These are phyloP conservation scores for Tenthredo scrophulariae DNA, from an alignment of 2,888 invertebrate species.

Conservation along the genomic window DNA sequence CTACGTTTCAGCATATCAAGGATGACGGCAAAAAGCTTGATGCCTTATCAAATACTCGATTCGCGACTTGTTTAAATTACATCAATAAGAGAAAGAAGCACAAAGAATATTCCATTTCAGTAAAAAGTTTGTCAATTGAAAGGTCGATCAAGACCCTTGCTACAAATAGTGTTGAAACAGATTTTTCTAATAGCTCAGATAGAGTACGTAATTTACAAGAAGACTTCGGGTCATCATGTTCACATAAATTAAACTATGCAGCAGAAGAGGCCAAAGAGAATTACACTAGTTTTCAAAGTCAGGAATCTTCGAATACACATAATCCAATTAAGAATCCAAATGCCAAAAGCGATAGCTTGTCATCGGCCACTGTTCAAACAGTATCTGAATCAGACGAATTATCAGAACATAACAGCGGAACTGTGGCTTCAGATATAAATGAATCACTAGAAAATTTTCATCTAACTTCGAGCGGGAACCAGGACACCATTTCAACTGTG, in stretches of 20 bases:
- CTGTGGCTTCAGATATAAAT: not conserved
- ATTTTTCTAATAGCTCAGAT: not conserved
- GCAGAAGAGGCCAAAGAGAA: not conserved
- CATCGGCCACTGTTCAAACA: not conserved
- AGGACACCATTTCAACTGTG: not conserved
- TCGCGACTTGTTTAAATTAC: not conserved
- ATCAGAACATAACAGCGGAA: not conserved
- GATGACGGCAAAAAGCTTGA: not conserved
- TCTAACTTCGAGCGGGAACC: not conserved
- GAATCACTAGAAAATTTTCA: not conserved
- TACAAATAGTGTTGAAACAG: conserved; percentile 10
- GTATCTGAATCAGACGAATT: not conserved
- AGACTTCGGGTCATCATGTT: not conserved
- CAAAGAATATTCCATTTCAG: not conserved
- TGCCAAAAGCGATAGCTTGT: not conserved
- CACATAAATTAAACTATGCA: not conserved
- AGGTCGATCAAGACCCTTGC: not conserved
- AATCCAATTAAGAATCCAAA: not conserved
- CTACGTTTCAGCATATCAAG: not conserved
- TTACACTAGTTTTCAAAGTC: not conserved
- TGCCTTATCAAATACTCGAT: not conserved
- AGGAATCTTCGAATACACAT: not conserved
- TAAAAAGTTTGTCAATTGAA: not conserved
- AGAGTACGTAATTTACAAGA: not conserved
- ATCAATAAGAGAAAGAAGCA: not conserved